Evolutionary conservation across 2,797 vertebrate genomes (phyloP), one percentile per base, ranked within the genome.

Genomic region (Sebastolobus alascanus): DNA sequence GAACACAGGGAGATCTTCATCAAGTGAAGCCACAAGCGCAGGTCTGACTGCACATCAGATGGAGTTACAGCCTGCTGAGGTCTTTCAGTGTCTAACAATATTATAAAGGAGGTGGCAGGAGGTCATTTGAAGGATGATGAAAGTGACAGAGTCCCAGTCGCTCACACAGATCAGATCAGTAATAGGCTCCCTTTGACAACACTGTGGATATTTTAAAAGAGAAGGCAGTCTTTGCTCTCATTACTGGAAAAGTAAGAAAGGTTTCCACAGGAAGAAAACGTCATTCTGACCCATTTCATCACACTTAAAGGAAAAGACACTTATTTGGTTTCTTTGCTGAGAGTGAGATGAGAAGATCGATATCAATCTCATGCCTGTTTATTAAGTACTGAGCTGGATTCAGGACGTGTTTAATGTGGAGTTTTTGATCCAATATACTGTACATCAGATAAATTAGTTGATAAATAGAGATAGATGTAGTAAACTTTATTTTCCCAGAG

Each of bases 1-100:
- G 50, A 84, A 84, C 54, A 66, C 8, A 4, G n/a, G 10, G 54
- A 79, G 74, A 63, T 46, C 80, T 86, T 87, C 81, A 90, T 83
- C 58, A 29, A 43, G 74, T n/a, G 10, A 38, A 56, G 70, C 56
- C 79, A 84, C 88, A 88, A 78, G 79, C 77, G 22, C 0, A 7
- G 67, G 84, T 82, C 85, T 83, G 46, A 60, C 76, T 11, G 63
- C 70, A 46, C 31, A 25, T 83, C 46, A 66, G 22, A 73, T 9
- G 63, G 22, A 20, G 54, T 58, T 55, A 22, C 54, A 61, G 25
- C 55, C 43, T 6, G 55, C 25, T 5, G 63, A 8, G 37, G 29
- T 73, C 43, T 58, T 80, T 76, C 4, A 66, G 20, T 27, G 69
- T 63, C 72, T 20, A 59, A 43, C 40, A 3, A 5, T 22, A 25